Evolutionary conservation across 2,797 vertebrate species (phyloP).

Genomic region (Nannoperca australis): DNA sequence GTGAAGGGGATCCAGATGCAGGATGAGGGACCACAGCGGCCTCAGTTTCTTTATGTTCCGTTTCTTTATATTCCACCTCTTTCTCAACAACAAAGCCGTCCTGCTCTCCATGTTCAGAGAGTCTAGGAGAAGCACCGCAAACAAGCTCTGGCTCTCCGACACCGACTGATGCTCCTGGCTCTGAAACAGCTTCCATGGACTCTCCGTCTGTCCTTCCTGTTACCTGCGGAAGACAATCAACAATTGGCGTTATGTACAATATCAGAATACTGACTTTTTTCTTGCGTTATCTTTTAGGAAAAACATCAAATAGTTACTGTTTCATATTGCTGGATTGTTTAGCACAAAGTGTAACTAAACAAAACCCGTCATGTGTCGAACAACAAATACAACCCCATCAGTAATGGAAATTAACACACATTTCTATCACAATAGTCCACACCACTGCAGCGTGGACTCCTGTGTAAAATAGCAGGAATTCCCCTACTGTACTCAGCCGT

Average conservation of each 20-base stretch:
- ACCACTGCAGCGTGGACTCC: not conserved
- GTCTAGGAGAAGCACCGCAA: not conserved
- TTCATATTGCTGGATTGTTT: not conserved
- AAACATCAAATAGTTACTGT: too few species aligned
- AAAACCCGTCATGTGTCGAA: not conserved
- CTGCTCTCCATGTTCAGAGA: slow-evolving; percentile 6
- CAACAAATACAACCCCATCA: not conserved
- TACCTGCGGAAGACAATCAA: slow-evolving; percentile 44
- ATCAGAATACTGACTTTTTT: not conserved
- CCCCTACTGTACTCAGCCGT: too few species aligned
- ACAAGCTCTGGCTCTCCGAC: slow-evolving; percentile 8
- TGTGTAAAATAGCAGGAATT: too few species aligned
- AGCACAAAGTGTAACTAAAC: not conserved
- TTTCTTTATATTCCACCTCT: slow-evolving; percentile 10
- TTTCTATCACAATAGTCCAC: not conserved
- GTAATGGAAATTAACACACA: too few species aligned
- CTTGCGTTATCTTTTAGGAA: not conserved
- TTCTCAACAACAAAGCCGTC: slow-evolving; percentile 6
- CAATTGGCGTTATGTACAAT: not conserved
- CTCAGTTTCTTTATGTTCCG: slow-evolving; percentile 1
- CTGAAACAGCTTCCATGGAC: slow-evolving; percentile 31
- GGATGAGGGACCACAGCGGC: not conserved
- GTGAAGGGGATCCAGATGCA: not conserved
- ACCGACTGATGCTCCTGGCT: slow-evolving; percentile 12
- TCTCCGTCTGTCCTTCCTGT: slow-evolving; percentile 11